Conservation (phyloP, 2,113 vertebrate genomes). For the Brachionichthys hirsutus region DNA sequence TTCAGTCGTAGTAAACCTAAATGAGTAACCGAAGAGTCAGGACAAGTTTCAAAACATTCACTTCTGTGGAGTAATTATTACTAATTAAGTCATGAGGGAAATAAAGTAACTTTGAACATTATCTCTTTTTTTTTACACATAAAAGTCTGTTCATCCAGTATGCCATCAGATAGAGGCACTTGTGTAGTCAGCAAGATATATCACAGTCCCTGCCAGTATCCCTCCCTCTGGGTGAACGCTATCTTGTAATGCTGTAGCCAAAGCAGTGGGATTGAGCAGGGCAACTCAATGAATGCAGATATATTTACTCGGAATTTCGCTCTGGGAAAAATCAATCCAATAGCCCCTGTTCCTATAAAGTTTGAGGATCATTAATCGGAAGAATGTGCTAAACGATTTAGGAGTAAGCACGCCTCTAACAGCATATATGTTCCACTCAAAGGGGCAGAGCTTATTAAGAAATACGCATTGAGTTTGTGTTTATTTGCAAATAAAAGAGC, state of each 20-base stretch:
- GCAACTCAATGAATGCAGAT: slow-evolving; percentile 66
- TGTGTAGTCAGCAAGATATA: slow-evolving; percentile 60
- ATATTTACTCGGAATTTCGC: slow-evolving; percentile 61
- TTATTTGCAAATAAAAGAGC: neutral
- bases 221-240: slow-evolving; percentile 56
- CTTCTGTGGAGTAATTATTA: slow-evolving; percentile 50
- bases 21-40: slow-evolving; percentile 37
- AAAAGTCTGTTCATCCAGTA: slow-evolving; percentile 43
- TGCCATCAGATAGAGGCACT: slow-evolving; percentile 66
- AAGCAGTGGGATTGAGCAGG: slow-evolving; percentile 51
- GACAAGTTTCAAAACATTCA: slow-evolving; percentile 46
- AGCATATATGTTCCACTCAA: slow-evolving; percentile 25
- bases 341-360: slow-evolving; percentile 37
- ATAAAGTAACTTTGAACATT: slow-evolving; percentile 63
- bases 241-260: slow-evolving; percentile 55
- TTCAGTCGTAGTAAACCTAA: slow-evolving; percentile 35
- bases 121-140: slow-evolving; percentile 57
- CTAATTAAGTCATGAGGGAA: slow-evolving; percentile 67
- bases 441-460: slow-evolving; percentile 39
- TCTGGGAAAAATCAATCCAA: slow-evolving; percentile 67
- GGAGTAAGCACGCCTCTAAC: slow-evolving; percentile 46
- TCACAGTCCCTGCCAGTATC: slow-evolving; percentile 61
- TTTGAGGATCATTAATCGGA: slow-evolving; percentile 58
- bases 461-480: slow-evolving; percentile 16
- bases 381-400: slow-evolving; percentile 67